phyloP scores from a whole-genome alignment of 2,888 invertebrate species.

The Andrena fulva region DNA sequence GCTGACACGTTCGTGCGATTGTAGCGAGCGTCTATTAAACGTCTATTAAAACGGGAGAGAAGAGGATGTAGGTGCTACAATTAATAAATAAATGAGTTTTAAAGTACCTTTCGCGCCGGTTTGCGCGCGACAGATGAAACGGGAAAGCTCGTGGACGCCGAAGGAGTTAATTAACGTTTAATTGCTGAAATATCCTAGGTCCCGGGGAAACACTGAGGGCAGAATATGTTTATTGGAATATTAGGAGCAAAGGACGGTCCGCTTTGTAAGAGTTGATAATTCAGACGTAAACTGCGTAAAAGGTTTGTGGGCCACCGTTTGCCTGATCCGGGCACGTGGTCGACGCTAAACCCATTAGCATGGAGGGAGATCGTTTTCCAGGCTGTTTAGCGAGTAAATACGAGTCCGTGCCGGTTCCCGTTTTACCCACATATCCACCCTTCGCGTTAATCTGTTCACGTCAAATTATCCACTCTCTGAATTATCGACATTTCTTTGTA shows the following conservation, averaged over 20 bases:
- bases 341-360: constrained; percentile 63
- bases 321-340: constrained; percentile 51
- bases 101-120: too few species aligned
- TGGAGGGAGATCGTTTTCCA: constrained; percentile 64
- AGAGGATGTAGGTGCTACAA: not conserved
- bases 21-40: too few species aligned
- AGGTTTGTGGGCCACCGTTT: constrained; percentile 47
- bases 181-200: too few species aligned
- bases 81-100: too few species aligned
- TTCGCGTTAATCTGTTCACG: not conserved
- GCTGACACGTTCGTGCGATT: not conserved
- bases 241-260: constrained; percentile 6
- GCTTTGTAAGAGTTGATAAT: constrained; percentile 35
- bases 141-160: too few species aligned
- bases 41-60: too few species aligned
- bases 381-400: constrained; percentile 74
- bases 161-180: too few species aligned
- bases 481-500: constrained; percentile 12
- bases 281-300: constrained; percentile 11
- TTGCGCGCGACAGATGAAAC: too few species aligned
- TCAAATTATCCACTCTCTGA: constrained; percentile 10
- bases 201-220: not conserved
- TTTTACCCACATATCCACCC: constrained; percentile 66
- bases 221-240: not conserved
- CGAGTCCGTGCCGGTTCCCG: constrained; percentile 74